phyloP scores from a whole-genome alignment of 1,140 invertebrate genomes.

The Charaxes varanes region DNA sequence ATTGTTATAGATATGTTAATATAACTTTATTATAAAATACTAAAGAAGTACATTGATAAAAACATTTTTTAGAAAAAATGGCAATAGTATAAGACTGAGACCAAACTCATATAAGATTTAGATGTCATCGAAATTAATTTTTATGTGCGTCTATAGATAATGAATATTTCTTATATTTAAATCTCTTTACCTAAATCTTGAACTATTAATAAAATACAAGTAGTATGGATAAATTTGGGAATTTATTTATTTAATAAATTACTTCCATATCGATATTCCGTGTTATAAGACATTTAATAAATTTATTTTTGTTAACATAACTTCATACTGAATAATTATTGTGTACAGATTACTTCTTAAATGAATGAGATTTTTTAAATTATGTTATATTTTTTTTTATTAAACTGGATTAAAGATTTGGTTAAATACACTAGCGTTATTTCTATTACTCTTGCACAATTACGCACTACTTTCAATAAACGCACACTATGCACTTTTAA shows the following conservation, averaged over 20 bases:
- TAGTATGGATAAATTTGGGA: background rate
- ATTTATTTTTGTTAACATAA: no score
- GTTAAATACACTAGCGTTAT: no score
- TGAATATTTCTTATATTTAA: constrained; percentile 10
- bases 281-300: no score
- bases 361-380: no score
- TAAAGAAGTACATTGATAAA: constrained; percentile 6
- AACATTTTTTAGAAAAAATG: constrained; percentile 7
- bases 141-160: constrained; percentile 2
- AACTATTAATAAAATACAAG: background rate
- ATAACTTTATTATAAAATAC: constrained; percentile 10
- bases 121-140: constrained; percentile 10
- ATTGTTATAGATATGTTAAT: constrained; percentile 18
- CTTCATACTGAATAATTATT: no score
- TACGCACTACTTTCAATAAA: constrained; percentile 12
- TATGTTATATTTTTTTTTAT: no score
- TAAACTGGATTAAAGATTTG: constrained; percentile 5
- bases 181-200: background rate
- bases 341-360: no score
- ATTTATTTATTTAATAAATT: constrained; percentile 3
- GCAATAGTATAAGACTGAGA: constrained; percentile 53
- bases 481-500: constrained; percentile 13
- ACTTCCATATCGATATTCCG: no score
- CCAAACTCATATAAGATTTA: constrained; percentile 36
- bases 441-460: constrained; percentile 6